These are phyloP conservation scores for Gymnorhina tibicen DNA, from an alignment of 2,113 vertebrate genomes.

Conservation along the genomic window DNA sequence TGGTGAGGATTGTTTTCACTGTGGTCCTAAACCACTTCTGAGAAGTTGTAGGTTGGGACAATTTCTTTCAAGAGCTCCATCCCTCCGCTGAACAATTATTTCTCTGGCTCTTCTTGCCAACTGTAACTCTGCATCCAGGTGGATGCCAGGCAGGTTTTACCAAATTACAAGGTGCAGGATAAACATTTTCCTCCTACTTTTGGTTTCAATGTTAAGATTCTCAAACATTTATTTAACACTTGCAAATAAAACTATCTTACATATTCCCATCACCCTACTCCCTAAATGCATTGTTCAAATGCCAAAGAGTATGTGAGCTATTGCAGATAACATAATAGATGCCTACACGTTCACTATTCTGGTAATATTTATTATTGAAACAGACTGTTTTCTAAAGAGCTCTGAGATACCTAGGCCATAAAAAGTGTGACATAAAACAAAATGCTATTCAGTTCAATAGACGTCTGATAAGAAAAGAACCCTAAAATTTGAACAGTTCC, in stretches of 20 bases:
- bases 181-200: constrained; percentile 23
- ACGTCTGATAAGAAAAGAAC: constrained; percentile 57
- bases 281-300: constrained; percentile 28
- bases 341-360: constrained; percentile 5
- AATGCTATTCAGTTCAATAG: constrained; percentile 60
- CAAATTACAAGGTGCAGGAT: not conserved
- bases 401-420: constrained; percentile 40
- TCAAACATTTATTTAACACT: constrained; percentile 4
- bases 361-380: constrained; percentile 43
- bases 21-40: not conserved
- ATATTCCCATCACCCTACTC: not conserved
- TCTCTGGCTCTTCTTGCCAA: not conserved
- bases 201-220: not conserved
- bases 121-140: not conserved
- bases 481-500: constrained; percentile 61
- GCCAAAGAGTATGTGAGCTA: constrained; percentile 8
- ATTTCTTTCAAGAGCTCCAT: not conserved
- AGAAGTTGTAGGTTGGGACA: not conserved
- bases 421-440: constrained; percentile 53
- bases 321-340: constrained; percentile 52
- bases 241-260: constrained; percentile 3
- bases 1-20: not conserved
- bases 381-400: constrained; percentile 45
- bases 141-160: not conserved
- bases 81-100: not conserved